Evolutionary conservation across 2,888 invertebrate genomes (phyloP).

Genomic region (Agrochola lota): DNA sequence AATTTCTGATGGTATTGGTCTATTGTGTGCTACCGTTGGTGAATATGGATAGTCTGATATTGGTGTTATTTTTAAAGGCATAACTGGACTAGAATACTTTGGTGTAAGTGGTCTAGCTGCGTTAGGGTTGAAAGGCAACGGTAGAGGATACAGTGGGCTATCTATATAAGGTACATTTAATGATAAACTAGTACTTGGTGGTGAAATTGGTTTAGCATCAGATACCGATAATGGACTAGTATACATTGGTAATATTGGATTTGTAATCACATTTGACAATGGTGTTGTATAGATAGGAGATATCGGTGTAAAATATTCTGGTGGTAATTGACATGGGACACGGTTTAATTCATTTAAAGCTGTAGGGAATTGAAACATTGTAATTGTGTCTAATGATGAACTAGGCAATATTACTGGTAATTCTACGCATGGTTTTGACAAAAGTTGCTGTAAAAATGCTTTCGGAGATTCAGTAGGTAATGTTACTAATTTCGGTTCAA

Average conservation of each 20-base stretch:
- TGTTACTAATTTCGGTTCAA: background rate
- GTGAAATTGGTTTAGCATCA: slow-evolving; percentile 2
- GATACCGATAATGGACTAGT: background rate
- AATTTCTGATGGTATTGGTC: background rate
- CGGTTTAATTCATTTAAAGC: background rate
- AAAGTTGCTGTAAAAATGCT: background rate
- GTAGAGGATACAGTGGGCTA: background rate
- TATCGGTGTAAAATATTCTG: background rate
- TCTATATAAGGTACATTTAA: background rate
- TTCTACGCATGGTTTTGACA: background rate
- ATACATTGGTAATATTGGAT: background rate
- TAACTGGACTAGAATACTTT: background rate
- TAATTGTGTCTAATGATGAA: background rate
- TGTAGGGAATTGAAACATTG: background rate
- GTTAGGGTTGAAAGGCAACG: background rate
- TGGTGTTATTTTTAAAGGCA: background rate
- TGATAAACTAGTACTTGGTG: background rate
- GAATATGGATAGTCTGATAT: background rate
- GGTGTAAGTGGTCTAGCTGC: background rate
- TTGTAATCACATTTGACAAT: background rate
- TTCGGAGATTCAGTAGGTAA: background rate
- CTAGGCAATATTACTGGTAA: background rate
- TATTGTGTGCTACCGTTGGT: background rate
- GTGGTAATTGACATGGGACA: background rate
- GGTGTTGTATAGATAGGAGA: too few relatives aligned